A percentile compares a stretch with the other conserved stretches of the same genome.
Conservation (phyloP, 2,888 invertebrate species). For the Cephonodes hylas region DNA sequence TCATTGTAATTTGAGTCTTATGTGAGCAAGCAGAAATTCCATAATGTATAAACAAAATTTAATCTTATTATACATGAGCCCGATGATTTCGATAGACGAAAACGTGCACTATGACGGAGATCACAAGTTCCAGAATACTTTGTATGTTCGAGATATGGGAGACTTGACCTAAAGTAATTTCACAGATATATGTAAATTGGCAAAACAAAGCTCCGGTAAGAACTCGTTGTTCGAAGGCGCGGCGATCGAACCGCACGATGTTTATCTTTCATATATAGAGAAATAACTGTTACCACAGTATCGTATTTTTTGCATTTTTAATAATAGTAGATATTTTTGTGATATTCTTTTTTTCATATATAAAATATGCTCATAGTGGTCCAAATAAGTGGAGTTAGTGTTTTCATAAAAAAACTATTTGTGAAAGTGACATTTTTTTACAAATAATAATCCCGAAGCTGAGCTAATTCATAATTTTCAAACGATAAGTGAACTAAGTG, state of each 20-base stretch:
- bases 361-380: too few species aligned
- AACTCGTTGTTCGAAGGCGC: background rate
- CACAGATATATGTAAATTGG: slow-evolving; percentile 10
- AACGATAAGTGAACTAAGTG: too few species aligned
- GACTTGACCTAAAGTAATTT: background rate
- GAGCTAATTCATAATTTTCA: too few species aligned
- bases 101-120: background rate
- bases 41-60: background rate
- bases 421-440: too few species aligned
- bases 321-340: too few species aligned
- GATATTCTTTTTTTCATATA: too few species aligned
- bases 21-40: background rate
- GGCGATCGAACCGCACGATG: background rate
- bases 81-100: background rate
- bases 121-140: background rate
- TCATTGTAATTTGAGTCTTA: background rate
- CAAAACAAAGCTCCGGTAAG: background rate
- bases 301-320: too few species aligned
- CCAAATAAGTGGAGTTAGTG: too few species aligned
- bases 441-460: too few species aligned
- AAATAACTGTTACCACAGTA: too few species aligned
- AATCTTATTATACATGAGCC: background rate
- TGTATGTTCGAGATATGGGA: background rate
- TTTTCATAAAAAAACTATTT: too few species aligned
- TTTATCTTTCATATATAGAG: background rate